Conservation (phyloP, 2,888 invertebrate species). For the Sisyra terminalis region DNA sequence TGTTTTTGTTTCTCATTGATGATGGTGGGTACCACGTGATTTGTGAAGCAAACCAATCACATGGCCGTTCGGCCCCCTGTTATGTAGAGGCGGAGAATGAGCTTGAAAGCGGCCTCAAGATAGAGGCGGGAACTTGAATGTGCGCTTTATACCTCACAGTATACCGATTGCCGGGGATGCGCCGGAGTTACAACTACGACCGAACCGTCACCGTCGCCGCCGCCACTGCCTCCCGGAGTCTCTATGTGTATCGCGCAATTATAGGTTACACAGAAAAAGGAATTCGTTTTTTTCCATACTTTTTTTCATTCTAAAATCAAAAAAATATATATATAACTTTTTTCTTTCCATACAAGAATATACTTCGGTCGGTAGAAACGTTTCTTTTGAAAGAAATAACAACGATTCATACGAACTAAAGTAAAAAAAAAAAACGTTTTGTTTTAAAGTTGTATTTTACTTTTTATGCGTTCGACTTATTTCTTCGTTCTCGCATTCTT, state of each 20-base stretch:
- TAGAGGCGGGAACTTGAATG: slow-evolving; percentile 7
- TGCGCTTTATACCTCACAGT: not conserved
- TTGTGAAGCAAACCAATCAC: slow-evolving; percentile 21
- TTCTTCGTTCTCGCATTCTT: no score
- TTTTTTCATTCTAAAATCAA: slow-evolving; percentile 1
- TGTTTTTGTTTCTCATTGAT: slow-evolving; percentile 28
- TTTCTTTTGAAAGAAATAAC: slow-evolving; percentile 3
- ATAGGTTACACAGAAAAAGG: slow-evolving; percentile 8
- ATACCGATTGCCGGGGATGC: slow-evolving; percentile 14
- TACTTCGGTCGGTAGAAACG: not conserved
- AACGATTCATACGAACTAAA: not conserved
- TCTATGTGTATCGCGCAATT: slow-evolving; percentile 4
- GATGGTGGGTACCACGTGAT: slow-evolving; percentile 24
- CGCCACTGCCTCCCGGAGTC: not conserved
- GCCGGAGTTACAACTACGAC: slow-evolving; percentile 7
- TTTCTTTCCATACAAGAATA: not conserved
- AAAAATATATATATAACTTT: slow-evolving; percentile 1
- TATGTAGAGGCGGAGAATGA: slow-evolving; percentile 27
- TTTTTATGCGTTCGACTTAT: no score
- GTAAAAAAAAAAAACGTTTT: slow-evolving; percentile 2
- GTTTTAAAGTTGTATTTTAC: no score
- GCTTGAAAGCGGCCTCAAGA: slow-evolving; percentile 15
- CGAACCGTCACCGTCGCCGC: not conserved
- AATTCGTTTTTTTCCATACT: not conserved
- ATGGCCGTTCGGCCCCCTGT: slow-evolving; percentile 27